Evolutionary conservation across 2,113 vertebrate genomes (phyloP), one percentile per base, ranked within the genome.

Genomic region (Oryzias javanicus): DNA sequence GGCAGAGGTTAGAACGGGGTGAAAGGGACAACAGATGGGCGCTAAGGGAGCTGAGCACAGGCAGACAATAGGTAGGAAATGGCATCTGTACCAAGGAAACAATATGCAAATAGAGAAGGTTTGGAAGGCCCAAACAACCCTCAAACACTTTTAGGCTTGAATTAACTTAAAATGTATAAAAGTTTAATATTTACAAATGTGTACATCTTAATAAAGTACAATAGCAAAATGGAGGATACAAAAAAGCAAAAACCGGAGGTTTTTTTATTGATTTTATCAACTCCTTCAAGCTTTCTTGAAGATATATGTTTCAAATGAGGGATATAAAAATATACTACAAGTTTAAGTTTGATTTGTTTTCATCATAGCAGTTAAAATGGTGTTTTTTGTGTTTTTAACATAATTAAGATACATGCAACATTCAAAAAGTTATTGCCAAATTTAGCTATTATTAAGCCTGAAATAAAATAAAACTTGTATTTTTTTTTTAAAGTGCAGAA

Each of bases 21-120:
- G 78, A 83, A 66, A 66, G 70, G 58, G 46, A 76, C 55, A 72
- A 60, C 79, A 85, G 84, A 82, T 73, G 80, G 77, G 52, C 67
- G 67, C 62, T 80, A 68, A 71, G 22, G 65, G 73, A 75, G 69
- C 55, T 53, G 46, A 59, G 64, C 25, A 50, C 78, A 74, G 70
- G 70, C 61, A 60, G 72, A 78, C 53, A 67, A 62, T 72, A 55
- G 74, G 48, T 46, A 18, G 57, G 46, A 27, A 42, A 66, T 18
- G 46, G 15, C 25, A 5, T 70, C 60, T 61, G 22, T 44, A 49
- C 41, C 63, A 46, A 17, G 16, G n/a, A 46, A 35, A 72, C 59
- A 57, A 72, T 42, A 47, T 49, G 49, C 49, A 55, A 42, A 14
- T 19, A 40, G 45, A 35, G 22, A 55, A 51, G 40, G 14, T n/a